Evolutionary conservation across 2,113 vertebrate genomes (phyloP), one percentile per base, ranked within the genome.

Genomic region (Rhinolophus ferrumequinum): DNA sequence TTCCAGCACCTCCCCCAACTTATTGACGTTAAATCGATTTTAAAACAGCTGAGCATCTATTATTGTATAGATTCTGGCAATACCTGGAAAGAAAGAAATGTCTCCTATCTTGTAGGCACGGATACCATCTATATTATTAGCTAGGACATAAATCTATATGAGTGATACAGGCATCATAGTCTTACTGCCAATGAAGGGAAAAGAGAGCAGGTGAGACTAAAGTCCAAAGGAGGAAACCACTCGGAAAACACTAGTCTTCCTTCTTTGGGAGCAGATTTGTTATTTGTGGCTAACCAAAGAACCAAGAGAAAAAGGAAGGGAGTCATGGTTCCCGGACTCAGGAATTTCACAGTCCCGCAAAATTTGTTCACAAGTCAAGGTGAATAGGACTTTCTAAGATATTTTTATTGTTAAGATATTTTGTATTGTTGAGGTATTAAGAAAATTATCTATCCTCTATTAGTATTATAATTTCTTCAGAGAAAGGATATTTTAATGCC

Each of bases 21-120:
- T 96, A 47, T 41, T 95, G 88, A 69, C 26, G 54, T 60, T 90
- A 62, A 95, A 88, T 77, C n/a, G 79, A 64, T 86, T 90, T 77
- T 94, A 75, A 92, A 72, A 96, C 38, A 95, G 11, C 15, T 67
- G 38, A 72, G 10, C 47, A 72, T 56, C 73, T 81, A 54, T 56
- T 35, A 44, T 33, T 13, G 12, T 86, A 7, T 76, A 86, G 62
- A 75, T 91, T 87, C 41, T 66, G 83, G 15, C 21, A 72, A 69
- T 30, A 22, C 6, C 26, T 16, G 44, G 13, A 84, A 84, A 88
- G 66, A 70, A 28, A 86, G 47, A 14, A 3, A 44, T 13, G 12
- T n/a, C 93, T 76, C 30, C 85, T 86, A 33, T 69, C 50, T 67
- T 54, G 28, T 44, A 77, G 30, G 73, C 30, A 52, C 8, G 54